Evolutionary conservation across 2,888 invertebrate species (phyloP).

Genomic region (Cerastis rubricosa): DNA sequence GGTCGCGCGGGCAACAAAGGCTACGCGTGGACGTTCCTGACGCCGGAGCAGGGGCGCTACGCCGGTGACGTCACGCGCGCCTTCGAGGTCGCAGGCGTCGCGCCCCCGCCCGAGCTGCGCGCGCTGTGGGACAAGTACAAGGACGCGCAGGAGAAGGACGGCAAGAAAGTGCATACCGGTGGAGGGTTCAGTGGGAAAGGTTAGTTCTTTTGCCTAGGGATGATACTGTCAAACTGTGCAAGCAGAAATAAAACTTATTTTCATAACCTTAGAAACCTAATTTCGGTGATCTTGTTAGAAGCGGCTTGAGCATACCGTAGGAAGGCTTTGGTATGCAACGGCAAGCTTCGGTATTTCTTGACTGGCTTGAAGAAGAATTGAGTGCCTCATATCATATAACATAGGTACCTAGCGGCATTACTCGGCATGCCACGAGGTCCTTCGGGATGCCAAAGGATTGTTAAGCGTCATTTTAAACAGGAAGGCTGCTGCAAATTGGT

Average conservation of each 20-base stretch:
- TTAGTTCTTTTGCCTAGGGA: slow-evolving; percentile 49
- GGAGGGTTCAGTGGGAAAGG: slow-evolving; percentile 98
- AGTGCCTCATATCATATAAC: not conserved
- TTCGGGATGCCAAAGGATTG: not conserved
- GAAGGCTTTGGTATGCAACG: not conserved
- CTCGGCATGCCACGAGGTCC: not conserved
- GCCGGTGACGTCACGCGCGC: slow-evolving; percentile 98
- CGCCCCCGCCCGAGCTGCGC: slow-evolving; percentile 94
- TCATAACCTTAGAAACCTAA: not conserved
- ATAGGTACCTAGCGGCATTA: not conserved
- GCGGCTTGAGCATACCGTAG: not conserved
- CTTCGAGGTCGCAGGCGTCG: slow-evolving; percentile 95
- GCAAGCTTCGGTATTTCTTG: not conserved
- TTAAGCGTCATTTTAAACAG: not conserved
- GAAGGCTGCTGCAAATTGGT: not conserved
- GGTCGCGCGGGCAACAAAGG: slow-evolving; percentile 99
- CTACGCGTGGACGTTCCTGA: slow-evolving; percentile 99
- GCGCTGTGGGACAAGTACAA: slow-evolving; percentile 97
- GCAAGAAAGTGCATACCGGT: slow-evolving; percentile 97
- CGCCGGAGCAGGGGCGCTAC: slow-evolving; percentile 98
- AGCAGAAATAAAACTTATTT: not conserved
- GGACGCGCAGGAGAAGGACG: slow-evolving; percentile 96
- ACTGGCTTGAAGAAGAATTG: not conserved
- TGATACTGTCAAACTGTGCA: not conserved
- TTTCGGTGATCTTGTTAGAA: not conserved